Percentiles rank a stretch among this genome's conserved stretches.
These are phyloP conservation scores for Drosophila bipectinata DNA, from an alignment of 1,140 invertebrate species.

Conservation along the genomic window DNA sequence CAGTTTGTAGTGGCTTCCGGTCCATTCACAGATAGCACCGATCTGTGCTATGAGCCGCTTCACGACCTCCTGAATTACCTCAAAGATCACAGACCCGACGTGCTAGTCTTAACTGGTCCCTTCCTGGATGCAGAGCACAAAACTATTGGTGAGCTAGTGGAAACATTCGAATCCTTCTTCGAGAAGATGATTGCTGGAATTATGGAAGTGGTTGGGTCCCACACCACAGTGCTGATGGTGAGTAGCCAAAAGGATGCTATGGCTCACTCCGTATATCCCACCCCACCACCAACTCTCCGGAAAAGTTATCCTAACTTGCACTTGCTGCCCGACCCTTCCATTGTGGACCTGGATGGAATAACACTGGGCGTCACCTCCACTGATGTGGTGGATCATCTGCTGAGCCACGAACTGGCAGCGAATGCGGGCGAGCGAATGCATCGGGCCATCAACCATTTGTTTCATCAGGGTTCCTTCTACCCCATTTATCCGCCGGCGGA, in stretches of 20 bases:
- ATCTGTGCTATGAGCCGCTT: constrained; percentile 91
- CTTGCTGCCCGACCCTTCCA: constrained; percentile 91
- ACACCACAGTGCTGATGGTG: constrained; percentile 85
- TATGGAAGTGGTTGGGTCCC: constrained; percentile 84
- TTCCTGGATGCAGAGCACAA: constrained; percentile 90
- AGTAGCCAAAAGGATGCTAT: constrained; percentile 91
- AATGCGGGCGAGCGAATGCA: constrained; percentile 87
- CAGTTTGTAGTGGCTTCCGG: constrained; percentile 91
- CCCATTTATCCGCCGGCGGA: constrained; percentile 91
- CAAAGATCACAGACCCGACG: constrained; percentile 89
- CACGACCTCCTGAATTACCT: constrained; percentile 90
- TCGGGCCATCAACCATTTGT: constrained; percentile 89
- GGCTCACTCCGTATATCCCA: constrained; percentile 92
- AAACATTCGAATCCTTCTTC: constrained; percentile 90
- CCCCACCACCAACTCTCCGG: constrained; percentile 87
- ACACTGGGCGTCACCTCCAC: constrained; percentile 91
- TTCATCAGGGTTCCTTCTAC: constrained; percentile 92
- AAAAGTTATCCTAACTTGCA: constrained; percentile 86
- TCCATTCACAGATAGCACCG: constrained; percentile 91
- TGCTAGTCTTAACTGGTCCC: constrained; percentile 92
- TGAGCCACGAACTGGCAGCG: constrained; percentile 89
- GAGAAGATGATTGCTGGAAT: constrained; percentile 88
- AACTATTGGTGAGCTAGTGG: constrained; percentile 86
- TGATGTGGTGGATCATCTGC: constrained; percentile 92
- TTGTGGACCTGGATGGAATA: constrained; percentile 90